These are phyloP conservation scores for Ceryle rudis DNA, from an alignment of 2,797 vertebrate genomes.

Conservation along the genomic window DNA sequence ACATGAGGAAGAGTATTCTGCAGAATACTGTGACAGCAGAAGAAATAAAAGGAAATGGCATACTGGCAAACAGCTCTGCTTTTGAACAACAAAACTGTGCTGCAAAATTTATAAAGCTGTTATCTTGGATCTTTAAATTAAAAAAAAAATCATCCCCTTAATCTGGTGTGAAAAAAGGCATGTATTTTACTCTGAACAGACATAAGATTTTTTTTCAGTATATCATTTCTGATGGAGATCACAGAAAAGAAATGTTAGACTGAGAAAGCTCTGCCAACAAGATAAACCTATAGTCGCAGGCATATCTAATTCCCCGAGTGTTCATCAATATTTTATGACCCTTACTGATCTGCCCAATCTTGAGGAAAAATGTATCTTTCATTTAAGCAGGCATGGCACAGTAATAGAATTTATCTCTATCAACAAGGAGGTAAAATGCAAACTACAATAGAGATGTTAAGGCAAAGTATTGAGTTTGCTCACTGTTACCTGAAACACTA, in stretches of 20 bases:
- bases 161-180: neutral
- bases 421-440: conserved; percentile 44
- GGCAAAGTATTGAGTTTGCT: conserved; percentile 28
- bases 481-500: neutral
- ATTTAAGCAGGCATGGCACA: conserved; percentile 74
- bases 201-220: neutral
- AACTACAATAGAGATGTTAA: conserved; percentile 16
- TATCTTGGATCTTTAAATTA: conserved; percentile 1
- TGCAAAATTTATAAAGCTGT: conserved; percentile 15
- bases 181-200: conserved; percentile 48
- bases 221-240: conserved; percentile 27
- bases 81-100: neutral
- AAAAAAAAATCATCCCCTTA: conserved; percentile 20
- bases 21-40: neutral
- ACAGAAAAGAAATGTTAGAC: conserved; percentile 45
- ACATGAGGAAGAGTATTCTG: neutral
- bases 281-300: conserved; percentile 71
- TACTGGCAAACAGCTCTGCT: neutral
- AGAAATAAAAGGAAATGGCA: neutral
- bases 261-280: conserved; percentile 64
- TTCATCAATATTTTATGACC: conserved; percentile 87
- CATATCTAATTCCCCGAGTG: conserved; percentile 74
- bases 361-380: conserved; percentile 84
- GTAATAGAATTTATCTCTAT: conserved; percentile 63
- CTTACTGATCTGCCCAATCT: conserved; percentile 73